Conservation (phyloP, 1,140 invertebrate genomes). For the Eriosoma lanigerum region DNA sequence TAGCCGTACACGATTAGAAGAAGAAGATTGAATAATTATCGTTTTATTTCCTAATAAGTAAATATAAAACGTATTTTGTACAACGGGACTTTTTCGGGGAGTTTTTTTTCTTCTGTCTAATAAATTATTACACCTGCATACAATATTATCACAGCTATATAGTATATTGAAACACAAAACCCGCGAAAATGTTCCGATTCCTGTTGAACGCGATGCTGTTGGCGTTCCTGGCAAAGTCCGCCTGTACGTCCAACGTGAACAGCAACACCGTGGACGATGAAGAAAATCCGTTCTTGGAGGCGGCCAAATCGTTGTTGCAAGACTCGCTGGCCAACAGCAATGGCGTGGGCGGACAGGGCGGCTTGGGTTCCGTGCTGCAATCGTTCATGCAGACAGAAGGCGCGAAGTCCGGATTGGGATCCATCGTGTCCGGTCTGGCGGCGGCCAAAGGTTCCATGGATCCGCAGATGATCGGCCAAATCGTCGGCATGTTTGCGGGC, state of each 20-base stretch:
- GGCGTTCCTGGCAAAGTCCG: background rate
- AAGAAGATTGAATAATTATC: too few relatives aligned
- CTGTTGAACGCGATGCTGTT: background rate
- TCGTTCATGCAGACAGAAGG: conserved; percentile 57
- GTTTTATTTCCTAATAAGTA: too few relatives aligned
- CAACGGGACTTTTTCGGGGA: too few relatives aligned
- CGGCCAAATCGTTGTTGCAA: conserved; percentile 55
- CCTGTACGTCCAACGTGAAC: background rate
- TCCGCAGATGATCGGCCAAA: conserved; percentile 61
- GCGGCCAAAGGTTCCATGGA: conserved; percentile 59
- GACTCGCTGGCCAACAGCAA: conserved; percentile 53
- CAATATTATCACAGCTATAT: too few relatives aligned
- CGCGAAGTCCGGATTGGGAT: conserved; percentile 58
- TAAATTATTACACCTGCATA: too few relatives aligned
- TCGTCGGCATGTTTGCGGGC: conserved; percentile 62
- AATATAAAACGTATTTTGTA: too few relatives aligned
- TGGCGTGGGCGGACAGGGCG: conserved; percentile 48
- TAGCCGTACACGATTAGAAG: too few relatives aligned
- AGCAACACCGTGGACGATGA: conserved; percentile 53
- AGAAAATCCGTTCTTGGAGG: conserved; percentile 56
- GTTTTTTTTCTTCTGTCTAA: too few relatives aligned
- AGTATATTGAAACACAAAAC: too few relatives aligned
- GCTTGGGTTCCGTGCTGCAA: conserved; percentile 53
- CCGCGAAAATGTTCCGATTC: conserved; percentile 3
- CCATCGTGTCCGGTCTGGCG: conserved; percentile 52